Conservation (phyloP, 2,113 vertebrate genomes). For the Triplophysa rosa region DNA sequence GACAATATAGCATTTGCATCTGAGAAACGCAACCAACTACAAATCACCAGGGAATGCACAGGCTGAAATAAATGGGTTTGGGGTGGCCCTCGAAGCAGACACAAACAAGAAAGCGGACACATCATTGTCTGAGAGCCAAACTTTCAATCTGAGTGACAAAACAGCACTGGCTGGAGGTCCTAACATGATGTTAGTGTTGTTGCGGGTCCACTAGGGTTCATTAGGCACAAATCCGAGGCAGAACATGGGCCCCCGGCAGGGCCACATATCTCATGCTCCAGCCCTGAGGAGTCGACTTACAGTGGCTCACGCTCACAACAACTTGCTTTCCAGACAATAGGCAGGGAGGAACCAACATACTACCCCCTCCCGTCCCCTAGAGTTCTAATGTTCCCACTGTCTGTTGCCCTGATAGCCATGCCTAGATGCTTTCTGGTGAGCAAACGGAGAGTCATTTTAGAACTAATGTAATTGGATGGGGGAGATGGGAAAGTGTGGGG, state of each 20-base stretch:
- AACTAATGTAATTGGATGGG: conserved; percentile 43
- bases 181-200: background rate
- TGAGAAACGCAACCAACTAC: background rate
- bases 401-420: conserved; percentile 35
- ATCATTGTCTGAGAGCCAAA: background rate
- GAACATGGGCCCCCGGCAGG: conserved; percentile 17
- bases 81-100: background rate
- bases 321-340: conserved; percentile 48
- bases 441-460: conserved; percentile 28
- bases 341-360: conserved; percentile 39
- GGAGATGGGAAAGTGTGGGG: conserved; percentile 4
- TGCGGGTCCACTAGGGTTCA: conserved; percentile 2
- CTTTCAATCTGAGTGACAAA: background rate
- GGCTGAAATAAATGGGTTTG: background rate
- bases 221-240: conserved; percentile 7
- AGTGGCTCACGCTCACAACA: conserved; percentile 25
- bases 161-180: background rate
- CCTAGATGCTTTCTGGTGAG: conserved; percentile 29
- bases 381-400: conserved; percentile 32
- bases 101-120: background rate
- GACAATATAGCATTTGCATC: background rate
- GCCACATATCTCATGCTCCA: conserved; percentile 22
- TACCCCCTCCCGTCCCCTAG: conserved; percentile 44
- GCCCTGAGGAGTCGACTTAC: conserved; percentile 39
- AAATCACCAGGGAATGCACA: background rate